These are phyloP conservation scores for Lasioglossum figueresi DNA, from an alignment of 2,888 invertebrate genomes.

Conservation along the genomic window DNA sequence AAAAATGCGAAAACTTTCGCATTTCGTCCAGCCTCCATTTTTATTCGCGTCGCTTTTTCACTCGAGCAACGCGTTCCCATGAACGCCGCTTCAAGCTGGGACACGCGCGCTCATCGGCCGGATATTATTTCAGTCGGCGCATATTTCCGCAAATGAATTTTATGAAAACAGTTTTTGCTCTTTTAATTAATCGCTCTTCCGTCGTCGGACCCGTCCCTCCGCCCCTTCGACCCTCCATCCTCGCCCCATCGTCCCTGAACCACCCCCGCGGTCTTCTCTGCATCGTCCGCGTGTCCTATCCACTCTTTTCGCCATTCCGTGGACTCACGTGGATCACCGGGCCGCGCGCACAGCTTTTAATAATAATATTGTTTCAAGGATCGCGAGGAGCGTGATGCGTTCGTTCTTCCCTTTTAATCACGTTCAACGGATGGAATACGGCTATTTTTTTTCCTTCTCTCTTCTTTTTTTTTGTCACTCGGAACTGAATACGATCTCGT, in stretches of 20 bases:
- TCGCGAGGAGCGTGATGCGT: slow-evolving; percentile 52
- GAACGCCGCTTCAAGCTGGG: slow-evolving; percentile 45
- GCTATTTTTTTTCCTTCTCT: slow-evolving; percentile 6
- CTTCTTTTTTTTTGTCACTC: background rate
- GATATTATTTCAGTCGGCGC: slow-evolving; percentile 83
- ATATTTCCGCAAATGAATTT: slow-evolving; percentile 84
- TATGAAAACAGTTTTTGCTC: slow-evolving; percentile 83
- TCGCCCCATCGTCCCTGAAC: background rate
- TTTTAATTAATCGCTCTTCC: slow-evolving; percentile 83
- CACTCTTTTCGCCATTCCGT: slow-evolving; percentile 63
- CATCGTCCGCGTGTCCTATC: slow-evolving; percentile 18
- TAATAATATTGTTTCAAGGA: slow-evolving; percentile 74
- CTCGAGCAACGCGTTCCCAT: slow-evolving; percentile 53
- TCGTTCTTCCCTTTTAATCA: slow-evolving; percentile 57
- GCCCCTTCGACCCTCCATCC: slow-evolving; percentile 65
- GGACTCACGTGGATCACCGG: slow-evolving; percentile 58
- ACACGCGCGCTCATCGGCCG: slow-evolving; percentile 79
- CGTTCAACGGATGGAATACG: slow-evolving; percentile 51
- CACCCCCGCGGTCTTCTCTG: background rate
- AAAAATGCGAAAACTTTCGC: slow-evolving; percentile 82
- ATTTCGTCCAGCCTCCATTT: slow-evolving; percentile 68
- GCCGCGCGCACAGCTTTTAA: slow-evolving; percentile 65
- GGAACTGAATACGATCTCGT: slow-evolving; percentile 6
- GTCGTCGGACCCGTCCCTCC: slow-evolving; percentile 50
- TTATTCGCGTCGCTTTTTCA: slow-evolving; percentile 69